Evolutionary conservation across 1,140 invertebrate species (phyloP).

Genomic region (Andricus grossulariae): DNA sequence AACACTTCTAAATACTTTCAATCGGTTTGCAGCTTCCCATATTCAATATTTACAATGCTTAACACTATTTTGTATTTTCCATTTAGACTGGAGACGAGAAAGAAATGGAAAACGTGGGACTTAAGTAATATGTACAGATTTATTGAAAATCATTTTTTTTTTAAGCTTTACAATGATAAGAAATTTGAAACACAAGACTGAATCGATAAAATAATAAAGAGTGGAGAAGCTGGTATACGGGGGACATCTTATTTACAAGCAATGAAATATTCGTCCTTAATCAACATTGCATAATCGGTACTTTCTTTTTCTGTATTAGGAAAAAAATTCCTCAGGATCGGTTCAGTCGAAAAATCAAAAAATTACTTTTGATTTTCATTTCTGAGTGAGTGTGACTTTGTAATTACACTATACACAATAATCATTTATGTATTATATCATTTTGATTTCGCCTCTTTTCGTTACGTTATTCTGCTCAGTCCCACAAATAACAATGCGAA

Average conservation of each 20-base stretch:
- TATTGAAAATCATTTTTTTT: constrained; percentile 11
- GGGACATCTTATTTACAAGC: constrained; percentile 3
- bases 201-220: constrained; percentile 7
- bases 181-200: neutral
- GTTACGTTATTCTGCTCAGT: neutral
- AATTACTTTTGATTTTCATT: neutral
- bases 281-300: too few species aligned
- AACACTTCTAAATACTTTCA: neutral
- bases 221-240: neutral
- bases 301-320: too few species aligned
- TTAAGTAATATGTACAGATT: constrained; percentile 23
- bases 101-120: neutral
- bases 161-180: constrained; percentile 9
- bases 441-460: constrained; percentile 19
- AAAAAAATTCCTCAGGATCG: neutral
- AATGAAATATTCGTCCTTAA: neutral
- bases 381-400: neutral
- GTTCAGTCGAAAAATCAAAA: neutral
- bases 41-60: constrained; percentile 17
- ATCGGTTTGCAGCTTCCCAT: neutral
- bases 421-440: neutral
- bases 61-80: constrained; percentile 10
- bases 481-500: neutral
- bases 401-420: constrained; percentile 15
- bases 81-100: neutral